Evolutionary conservation across 2,113 vertebrate genomes (phyloP).

Genomic region (Opisthocomus hoazin): DNA sequence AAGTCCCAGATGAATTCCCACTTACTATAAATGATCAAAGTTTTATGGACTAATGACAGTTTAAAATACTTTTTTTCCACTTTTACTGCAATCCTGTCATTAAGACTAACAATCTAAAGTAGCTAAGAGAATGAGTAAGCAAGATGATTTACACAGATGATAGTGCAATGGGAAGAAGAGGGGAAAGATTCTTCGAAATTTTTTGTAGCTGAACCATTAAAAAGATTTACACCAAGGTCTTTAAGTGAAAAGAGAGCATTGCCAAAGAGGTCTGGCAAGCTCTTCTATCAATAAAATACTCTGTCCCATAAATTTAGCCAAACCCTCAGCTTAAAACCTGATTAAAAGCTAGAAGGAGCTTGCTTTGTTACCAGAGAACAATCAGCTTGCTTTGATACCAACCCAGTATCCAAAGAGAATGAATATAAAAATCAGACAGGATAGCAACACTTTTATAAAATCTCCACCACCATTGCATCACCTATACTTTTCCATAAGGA

Average conservation of each 20-base stretch:
- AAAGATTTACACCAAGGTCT: conserved; percentile 63
- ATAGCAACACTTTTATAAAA: neutral
- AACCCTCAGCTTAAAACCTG: conserved; percentile 23
- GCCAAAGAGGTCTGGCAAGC: conserved; percentile 52
- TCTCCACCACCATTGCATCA: neutral
- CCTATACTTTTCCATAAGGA: neutral
- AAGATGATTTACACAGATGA: conserved; percentile 57
- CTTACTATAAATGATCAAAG: conserved; percentile 45
- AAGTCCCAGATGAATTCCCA: conserved; percentile 33
- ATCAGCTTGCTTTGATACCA: neutral
- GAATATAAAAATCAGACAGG: neutral
- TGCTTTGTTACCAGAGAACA: neutral
- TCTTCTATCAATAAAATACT: conserved; percentile 47
- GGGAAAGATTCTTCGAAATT: conserved; percentile 21
- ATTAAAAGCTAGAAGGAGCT: conserved; percentile 27
- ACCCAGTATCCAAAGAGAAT: neutral
- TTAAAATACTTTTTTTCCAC: conserved; percentile 29
- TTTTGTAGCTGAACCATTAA: conserved; percentile 39
- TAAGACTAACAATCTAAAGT: conserved; percentile 64
- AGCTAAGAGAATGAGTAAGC: conserved; percentile 58
- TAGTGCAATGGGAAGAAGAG: neutral
- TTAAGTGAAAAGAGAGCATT: conserved; percentile 50
- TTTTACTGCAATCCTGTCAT: conserved; percentile 49
- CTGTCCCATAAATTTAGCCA: conserved; percentile 45
- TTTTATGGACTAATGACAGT: conserved; percentile 55